phyloP scores from a whole-genome alignment of 1,140 invertebrate species.

The Saccostrea cuccullata region DNA sequence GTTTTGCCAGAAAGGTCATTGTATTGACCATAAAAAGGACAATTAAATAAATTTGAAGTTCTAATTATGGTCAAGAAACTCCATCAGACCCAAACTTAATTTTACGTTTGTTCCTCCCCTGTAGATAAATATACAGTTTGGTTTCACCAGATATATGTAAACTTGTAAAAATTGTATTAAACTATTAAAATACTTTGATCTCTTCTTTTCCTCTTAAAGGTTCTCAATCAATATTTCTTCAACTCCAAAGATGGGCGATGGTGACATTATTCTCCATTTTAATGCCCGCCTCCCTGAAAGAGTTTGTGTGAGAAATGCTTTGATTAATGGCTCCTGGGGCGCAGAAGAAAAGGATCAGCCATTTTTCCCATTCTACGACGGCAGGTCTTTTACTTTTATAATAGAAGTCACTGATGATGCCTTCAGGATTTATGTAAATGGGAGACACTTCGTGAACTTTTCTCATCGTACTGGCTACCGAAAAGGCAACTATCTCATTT shows the following conservation, averaged over 20 bases:
- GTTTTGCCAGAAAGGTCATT: too few relatives aligned
- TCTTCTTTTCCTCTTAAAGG: conserved; percentile 63
- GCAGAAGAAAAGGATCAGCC: conserved; percentile 85
- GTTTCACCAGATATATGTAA: too few relatives aligned
- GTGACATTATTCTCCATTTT: conserved; percentile 88
- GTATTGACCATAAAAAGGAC: too few relatives aligned
- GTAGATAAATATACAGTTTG: too few relatives aligned
- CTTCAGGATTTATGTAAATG: conserved; percentile 78
- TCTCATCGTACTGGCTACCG: conserved; percentile 54
- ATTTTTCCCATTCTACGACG: conserved; percentile 83
- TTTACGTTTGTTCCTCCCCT: too few relatives aligned
- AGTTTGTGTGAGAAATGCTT: conserved; percentile 87
- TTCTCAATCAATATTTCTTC: conserved; percentile 85
- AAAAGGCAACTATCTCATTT: conserved; percentile 51
- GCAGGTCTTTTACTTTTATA: conserved; percentile 86
- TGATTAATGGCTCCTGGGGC: conserved; percentile 83
- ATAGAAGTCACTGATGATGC: conserved; percentile 84
- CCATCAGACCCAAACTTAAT: too few relatives aligned
- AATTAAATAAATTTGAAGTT: too few relatives aligned
- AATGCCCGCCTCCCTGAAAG: conserved; percentile 79
- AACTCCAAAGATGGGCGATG: conserved; percentile 82
- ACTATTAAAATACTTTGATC: not conserved
- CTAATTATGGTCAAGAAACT: too few relatives aligned
- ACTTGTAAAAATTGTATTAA: too few relatives aligned
- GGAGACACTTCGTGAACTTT: conserved; percentile 58